These are phyloP conservation scores for Gymnogyps californianus DNA, from an alignment of 2,113 vertebrate species.

Conservation along the genomic window DNA sequence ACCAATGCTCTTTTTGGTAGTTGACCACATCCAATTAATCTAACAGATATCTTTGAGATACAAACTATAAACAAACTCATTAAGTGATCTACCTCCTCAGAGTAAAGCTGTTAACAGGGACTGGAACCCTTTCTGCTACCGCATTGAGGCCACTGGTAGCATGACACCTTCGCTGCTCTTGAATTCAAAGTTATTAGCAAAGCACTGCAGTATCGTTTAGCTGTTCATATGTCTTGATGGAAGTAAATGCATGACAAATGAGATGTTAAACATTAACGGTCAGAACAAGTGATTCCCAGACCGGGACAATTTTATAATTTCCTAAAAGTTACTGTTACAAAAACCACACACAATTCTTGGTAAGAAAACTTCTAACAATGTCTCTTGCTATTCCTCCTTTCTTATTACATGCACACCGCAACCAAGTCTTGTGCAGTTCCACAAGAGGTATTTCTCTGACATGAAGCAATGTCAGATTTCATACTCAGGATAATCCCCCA, in stretches of 20 bases:
- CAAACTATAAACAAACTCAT: not conserved
- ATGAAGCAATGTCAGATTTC: not conserved
- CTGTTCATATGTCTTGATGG: not conserved
- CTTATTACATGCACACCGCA: fast-evolving
- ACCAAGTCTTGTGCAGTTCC: not conserved
- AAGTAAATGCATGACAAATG: not conserved
- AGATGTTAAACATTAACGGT: too few species aligned
- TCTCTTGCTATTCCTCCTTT: not conserved
- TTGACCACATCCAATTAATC: not conserved
- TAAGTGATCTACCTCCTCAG: not conserved
- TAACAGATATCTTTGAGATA: not conserved
- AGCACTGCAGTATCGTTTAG: not conserved
- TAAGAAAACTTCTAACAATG: not conserved
- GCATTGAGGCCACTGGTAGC: not conserved
- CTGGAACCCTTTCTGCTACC: not conserved
- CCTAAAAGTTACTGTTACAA: not conserved
- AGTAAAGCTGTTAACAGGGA: not conserved
- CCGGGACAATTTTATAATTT: too few species aligned
- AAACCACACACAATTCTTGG: not conserved
- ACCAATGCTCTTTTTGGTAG: not conserved
- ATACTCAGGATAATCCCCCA: not conserved
- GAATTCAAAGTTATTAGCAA: not conserved
- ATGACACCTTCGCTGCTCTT: not conserved
- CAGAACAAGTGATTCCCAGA: not conserved
- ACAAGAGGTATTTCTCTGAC: not conserved